Evolutionary conservation across 2,888 invertebrate species (phyloP).

Genomic region (Apamea epomidion): DNA sequence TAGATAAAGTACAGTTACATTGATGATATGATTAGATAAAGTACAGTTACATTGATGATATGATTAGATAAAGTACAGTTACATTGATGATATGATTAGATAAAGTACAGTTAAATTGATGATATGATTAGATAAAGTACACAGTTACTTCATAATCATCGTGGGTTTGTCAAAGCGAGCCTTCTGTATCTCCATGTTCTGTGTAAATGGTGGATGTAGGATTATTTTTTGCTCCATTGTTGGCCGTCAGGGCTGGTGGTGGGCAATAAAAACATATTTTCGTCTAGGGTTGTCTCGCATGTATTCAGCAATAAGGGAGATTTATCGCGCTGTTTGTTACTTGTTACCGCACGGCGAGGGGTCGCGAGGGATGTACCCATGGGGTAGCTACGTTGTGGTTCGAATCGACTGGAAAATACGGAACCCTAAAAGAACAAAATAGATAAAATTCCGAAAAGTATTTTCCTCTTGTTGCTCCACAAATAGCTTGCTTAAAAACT

Average conservation of each 20-base stretch:
- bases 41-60: too few relatives aligned
- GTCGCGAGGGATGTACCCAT: slow-evolving; percentile 23
- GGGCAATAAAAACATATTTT: slow-evolving; percentile 77
- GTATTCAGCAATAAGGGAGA: slow-evolving; percentile 74
- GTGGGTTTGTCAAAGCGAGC: background rate
- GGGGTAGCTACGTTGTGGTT: slow-evolving; percentile 1
- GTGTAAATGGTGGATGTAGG: slow-evolving; percentile 43
- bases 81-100: too few relatives aligned
- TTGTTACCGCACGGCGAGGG: slow-evolving; percentile 50
- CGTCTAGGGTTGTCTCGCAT: slow-evolving; percentile 64
- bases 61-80: too few relatives aligned
- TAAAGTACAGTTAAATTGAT: too few relatives aligned
- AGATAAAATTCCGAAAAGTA: background rate
- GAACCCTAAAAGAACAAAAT: background rate
- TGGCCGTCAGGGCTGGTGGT: slow-evolving; percentile 54
- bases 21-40: too few relatives aligned
- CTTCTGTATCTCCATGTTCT: slow-evolving; percentile 32
- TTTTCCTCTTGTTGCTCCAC: background rate
- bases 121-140: too few relatives aligned
- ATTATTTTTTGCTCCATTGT: slow-evolving; percentile 59
- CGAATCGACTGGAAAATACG: slow-evolving; percentile 16
- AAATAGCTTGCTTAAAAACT: background rate
- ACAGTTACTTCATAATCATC: background rate
- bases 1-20: too few relatives aligned
- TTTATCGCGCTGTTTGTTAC: slow-evolving; percentile 78